Evolutionary conservation across 2,113 vertebrate genomes (phyloP).

Genomic region (Ctenodactylus gundi): DNA sequence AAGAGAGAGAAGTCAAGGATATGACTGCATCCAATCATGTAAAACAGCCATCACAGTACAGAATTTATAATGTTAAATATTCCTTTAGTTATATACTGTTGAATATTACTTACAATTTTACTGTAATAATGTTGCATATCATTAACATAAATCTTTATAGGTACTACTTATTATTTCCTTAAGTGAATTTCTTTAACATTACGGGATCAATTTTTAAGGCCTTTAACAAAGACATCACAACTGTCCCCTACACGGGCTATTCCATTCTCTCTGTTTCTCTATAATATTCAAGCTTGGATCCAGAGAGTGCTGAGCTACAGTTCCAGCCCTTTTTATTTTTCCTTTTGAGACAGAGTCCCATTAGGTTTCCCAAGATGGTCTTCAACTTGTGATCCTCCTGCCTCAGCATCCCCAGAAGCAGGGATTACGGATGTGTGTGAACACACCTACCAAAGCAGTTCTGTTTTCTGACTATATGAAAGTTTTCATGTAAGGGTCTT

Average conservation of each 20-base stretch:
- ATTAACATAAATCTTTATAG: constrained; percentile 5
- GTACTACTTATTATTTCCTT: background rate
- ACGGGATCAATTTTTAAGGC: background rate
- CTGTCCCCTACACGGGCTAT: background rate
- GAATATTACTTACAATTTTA: constrained; percentile 31
- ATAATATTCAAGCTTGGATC: background rate
- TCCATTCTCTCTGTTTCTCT: background rate
- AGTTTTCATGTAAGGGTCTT: background rate
- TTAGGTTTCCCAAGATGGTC: background rate
- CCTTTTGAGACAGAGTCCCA: background rate
- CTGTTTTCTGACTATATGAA: background rate
- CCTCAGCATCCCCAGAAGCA: background rate
- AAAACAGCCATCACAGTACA: background rate
- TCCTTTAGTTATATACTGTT: background rate
- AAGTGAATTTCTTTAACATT: constrained; percentile 4
- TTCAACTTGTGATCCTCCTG: background rate
- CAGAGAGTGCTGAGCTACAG: background rate
- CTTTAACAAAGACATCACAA: background rate
- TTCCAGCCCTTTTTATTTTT: background rate
- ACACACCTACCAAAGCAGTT: no score
- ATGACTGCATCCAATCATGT: background rate
- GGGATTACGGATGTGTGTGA: background rate
- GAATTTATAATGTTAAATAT: background rate
- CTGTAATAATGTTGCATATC: background rate
- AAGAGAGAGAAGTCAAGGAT: background rate